Percentiles rank a stretch among this genome's conserved stretches.
These are phyloP conservation scores for Ptychochromis oligacanthus DNA, from an alignment of 2,113 vertebrate species.

Conservation along the genomic window DNA sequence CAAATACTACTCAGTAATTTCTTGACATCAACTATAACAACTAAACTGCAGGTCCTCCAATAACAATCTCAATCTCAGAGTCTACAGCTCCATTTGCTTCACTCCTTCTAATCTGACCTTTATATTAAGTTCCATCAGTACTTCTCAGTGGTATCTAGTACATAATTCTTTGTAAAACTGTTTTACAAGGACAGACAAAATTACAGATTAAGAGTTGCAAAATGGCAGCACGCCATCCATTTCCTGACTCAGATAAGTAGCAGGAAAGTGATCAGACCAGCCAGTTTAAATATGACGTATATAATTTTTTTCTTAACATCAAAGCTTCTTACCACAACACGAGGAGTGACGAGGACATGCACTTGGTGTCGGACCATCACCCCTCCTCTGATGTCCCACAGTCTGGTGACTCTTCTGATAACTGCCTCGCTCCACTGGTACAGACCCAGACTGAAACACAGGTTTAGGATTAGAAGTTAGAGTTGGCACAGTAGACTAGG, in stretches of 20 bases:
- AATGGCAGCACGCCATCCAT: not conserved
- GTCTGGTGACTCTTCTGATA: constrained; percentile 83
- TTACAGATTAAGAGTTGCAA: not conserved
- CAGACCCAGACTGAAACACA: constrained; percentile 86
- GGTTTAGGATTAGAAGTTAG: not conserved
- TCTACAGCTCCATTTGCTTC: not conserved
- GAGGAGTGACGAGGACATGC: constrained; percentile 90
- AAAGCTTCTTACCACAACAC: constrained; percentile 86
- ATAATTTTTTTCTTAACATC: not conserved
- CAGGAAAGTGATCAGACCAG: not conserved
- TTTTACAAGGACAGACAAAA: not conserved
- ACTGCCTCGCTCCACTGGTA: constrained; percentile 96
- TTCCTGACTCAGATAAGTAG: not conserved
- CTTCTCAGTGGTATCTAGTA: not conserved
- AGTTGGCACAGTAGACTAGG: not conserved
- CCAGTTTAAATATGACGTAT: not conserved
- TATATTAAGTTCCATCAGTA: not conserved
- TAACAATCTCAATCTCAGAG: constrained; percentile 3
- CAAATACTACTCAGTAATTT: constrained; percentile 54
- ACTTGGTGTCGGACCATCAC: constrained; percentile 87
- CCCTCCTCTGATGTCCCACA: constrained; percentile 89
- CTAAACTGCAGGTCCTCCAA: not conserved
- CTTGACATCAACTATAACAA: not conserved
- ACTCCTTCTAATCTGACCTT: not conserved
- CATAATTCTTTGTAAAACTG: not conserved